Base-by-base conservation (phyloP, 2,113 vertebrate genomes). In the Triplophysa dalaica region DNA sequence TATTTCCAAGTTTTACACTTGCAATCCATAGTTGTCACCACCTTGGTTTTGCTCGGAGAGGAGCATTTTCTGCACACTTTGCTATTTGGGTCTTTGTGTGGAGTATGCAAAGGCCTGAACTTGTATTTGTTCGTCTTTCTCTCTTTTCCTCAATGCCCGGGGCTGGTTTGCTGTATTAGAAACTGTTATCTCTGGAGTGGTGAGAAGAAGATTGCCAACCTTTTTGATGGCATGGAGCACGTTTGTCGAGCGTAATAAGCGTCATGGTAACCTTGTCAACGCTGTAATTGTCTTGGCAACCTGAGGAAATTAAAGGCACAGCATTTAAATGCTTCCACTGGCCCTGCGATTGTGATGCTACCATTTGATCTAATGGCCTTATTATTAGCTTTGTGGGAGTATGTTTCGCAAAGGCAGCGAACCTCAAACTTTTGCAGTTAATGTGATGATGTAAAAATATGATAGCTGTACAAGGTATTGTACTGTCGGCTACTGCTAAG, bases 231-330 rank as follows among this genome's bases (percentile, higher is more conserved):
- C 83, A 80, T 79, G 60, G 84, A 86, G 87, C 91, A 90, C 85
- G 88, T 91, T 81, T 87, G 79, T 85, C 38, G 77, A 83, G 87
- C 88, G 88, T 91, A 90, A 90, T 90, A 88, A 88, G 87, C 86
- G 82, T 87, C 87, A 89, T 89, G 88, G 90, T 88, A 91, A 90
- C 88, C 83, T 85, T 87, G 88, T 90, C 88, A 87, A 84, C 86
- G 81, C 80, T 85, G 85, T 90, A 91, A 92, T 91, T 91, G 90
- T 90, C 90, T 87, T 89, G 88, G 88, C 83, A 90, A 86, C 88
- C 88, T 87, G 67, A 82, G 86, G 85, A 91, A 91, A 90, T 89
- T 85, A 90, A 89, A 84, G 87, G 81, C 85, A 88, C 87, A 82
- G 75, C 84, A 85, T 87, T 88, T 81, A 87, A 88, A 90, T 82